These are phyloP conservation scores for Dipodomys merriami DNA, from an alignment of 2,113 vertebrate species.

Conservation along the genomic window DNA sequence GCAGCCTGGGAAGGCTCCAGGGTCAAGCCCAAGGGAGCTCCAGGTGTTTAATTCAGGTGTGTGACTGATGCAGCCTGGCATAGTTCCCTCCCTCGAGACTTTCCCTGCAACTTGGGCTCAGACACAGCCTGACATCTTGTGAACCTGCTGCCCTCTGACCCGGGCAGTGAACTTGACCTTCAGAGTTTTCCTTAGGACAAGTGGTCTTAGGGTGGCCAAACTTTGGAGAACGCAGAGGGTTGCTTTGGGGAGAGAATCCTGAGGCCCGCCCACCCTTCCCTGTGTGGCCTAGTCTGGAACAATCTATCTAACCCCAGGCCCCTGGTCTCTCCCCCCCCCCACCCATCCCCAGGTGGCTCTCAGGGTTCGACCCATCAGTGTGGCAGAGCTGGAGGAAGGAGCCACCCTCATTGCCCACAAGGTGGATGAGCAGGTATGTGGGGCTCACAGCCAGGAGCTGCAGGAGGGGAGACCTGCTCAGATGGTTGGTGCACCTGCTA, in stretches of 20 bases:
- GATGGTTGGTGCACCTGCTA: background rate
- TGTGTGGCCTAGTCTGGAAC: fast-evolving
- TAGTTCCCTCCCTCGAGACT: background rate
- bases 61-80: background rate
- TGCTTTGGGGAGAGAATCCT: background rate
- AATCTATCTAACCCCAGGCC: background rate
- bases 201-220: background rate
- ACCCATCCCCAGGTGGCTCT: constrained; percentile 89
- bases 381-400: constrained; percentile 91
- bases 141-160: background rate
- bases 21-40: constrained; percentile 36
- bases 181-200: background rate
- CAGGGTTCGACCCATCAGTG: constrained; percentile 92
- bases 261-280: background rate
- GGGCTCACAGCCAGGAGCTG: background rate
- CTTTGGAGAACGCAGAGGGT: background rate
- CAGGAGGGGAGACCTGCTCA: background rate
- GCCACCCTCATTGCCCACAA: constrained; percentile 92
- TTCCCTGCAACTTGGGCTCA: background rate
- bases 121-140: background rate
- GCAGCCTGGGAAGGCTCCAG: background rate
- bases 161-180: background rate
- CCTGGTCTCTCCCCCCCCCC: background rate
- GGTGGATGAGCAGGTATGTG: constrained; percentile 91
- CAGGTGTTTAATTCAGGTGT: background rate